phyloP scores from a whole-genome alignment of 1,140 invertebrate species.

The Stegodyphus mimosarum region DNA sequence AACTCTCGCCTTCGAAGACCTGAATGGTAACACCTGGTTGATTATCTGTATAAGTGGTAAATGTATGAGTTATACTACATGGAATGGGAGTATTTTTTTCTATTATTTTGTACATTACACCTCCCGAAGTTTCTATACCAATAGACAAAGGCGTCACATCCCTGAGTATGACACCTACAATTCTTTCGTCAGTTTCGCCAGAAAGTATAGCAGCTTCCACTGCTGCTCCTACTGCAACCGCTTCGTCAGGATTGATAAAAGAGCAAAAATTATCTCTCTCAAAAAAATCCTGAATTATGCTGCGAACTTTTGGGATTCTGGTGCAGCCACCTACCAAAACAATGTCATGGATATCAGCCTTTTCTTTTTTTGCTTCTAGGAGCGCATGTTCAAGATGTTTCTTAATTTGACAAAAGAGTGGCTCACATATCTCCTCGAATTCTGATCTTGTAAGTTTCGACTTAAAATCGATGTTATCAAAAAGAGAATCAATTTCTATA shows the following conservation, averaged over 20 bases:
- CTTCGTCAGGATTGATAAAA: constrained; percentile 73
- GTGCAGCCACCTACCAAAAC: constrained; percentile 72
- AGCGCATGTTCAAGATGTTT: constrained; percentile 65
- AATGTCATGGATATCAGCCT: constrained; percentile 69
- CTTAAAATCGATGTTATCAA: constrained; percentile 75
- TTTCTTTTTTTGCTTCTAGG: constrained; percentile 69
- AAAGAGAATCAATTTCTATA: constrained; percentile 80
- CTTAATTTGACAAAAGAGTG: constrained; percentile 64
- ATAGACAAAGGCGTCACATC: constrained; percentile 83
- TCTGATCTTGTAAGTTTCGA: constrained; percentile 68
- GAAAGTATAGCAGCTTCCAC: constrained; percentile 71
- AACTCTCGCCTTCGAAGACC: constrained; percentile 69
- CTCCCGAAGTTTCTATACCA: constrained; percentile 82
- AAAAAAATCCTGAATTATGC: constrained; percentile 65
- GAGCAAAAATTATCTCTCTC: constrained; percentile 76
- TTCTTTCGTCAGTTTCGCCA: constrained; percentile 65
- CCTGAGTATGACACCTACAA: constrained; percentile 67
- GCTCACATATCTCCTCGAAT: constrained; percentile 69
- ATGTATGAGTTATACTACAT: constrained; percentile 83
- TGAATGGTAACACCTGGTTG: constrained; percentile 90
- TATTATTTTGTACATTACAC: constrained; percentile 77
- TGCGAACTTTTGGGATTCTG: constrained; percentile 67
- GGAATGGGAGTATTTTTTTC: constrained; percentile 77
- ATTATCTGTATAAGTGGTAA: constrained; percentile 96
- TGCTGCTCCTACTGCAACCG: constrained; percentile 73